These are phyloP conservation scores for Pteropus rufus DNA, from an alignment of 2,797 vertebrate genomes.

Conservation along the genomic window DNA sequence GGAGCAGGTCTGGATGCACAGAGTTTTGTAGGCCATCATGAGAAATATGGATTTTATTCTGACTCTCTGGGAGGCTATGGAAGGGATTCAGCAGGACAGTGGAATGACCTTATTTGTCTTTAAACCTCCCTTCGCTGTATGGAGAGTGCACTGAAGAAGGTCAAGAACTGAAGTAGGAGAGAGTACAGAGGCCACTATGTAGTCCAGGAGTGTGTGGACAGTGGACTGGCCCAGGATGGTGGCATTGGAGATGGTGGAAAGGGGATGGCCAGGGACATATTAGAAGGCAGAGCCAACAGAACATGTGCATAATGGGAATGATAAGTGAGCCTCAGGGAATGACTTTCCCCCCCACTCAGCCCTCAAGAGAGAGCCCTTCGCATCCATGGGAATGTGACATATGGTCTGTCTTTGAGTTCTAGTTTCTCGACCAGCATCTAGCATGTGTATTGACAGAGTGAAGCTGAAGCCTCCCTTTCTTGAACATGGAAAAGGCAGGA, in stretches of 20 bases:
- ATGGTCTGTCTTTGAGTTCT: neutral
- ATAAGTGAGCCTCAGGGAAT: neutral
- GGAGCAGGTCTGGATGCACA: neutral
- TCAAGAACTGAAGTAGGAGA: neutral
- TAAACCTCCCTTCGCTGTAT: neutral
- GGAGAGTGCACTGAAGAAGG: neutral
- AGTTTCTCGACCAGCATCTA: neutral
- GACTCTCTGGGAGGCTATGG: neutral
- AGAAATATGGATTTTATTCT: neutral
- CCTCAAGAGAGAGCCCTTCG: neutral
- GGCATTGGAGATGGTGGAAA: neutral
- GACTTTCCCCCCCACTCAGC: neutral
- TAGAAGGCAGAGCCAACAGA: neutral
- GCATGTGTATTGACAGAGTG: neutral
- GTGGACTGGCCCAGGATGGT: neutral
- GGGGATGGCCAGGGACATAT: neutral
- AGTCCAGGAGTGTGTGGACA: neutral
- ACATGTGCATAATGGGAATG: neutral
- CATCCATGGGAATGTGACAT: neutral
- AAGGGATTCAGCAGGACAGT: neutral
- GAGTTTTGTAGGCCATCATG: neutral
- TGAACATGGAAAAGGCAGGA: neutral
- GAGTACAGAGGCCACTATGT: neutral
- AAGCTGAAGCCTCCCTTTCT: neutral
- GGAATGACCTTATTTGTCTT: neutral